phyloP scores from a whole-genome alignment of 2,113 vertebrate species.

The Dicaeum eximium region DNA sequence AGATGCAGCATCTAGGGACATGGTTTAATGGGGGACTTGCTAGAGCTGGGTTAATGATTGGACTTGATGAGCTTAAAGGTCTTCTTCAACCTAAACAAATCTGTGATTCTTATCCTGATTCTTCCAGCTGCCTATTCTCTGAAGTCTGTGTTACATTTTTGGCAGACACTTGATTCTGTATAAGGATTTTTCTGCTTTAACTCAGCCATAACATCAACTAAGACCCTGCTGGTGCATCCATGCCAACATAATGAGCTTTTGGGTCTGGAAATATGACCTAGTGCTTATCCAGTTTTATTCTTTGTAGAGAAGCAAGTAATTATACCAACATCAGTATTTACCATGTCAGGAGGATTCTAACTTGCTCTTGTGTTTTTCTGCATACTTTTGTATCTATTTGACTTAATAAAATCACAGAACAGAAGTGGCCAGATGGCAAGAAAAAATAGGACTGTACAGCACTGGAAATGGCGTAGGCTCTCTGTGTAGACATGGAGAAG shows the following conservation, averaged over 20 bases:
- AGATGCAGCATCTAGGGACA: too few species aligned
- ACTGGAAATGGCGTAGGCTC: background rate
- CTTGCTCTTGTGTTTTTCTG: background rate
- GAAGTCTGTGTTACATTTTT: background rate
- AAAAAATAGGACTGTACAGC: background rate
- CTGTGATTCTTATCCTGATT: background rate
- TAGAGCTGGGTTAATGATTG: background rate
- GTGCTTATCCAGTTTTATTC: background rate
- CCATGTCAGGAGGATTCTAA: background rate
- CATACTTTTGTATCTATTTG: background rate
- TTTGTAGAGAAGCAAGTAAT: background rate
- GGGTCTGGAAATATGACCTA: background rate
- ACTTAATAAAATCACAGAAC: background rate
- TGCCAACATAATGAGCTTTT: background rate
- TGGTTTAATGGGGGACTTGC: background rate
- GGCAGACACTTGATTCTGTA: background rate
- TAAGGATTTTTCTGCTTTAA: background rate
- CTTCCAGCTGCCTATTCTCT: background rate
- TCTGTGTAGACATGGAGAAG: background rate
- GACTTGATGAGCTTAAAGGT: background rate
- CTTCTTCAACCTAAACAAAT: background rate
- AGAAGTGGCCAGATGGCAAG: accelerated
- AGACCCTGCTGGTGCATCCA: background rate
- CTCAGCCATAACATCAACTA: background rate
- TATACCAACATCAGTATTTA: background rate